Percentiles rank a stretch among this genome's conserved stretches.
phyloP scores from a whole-genome alignment of 2,113 vertebrate genomes.

The Andinoacara biseriatus region DNA sequence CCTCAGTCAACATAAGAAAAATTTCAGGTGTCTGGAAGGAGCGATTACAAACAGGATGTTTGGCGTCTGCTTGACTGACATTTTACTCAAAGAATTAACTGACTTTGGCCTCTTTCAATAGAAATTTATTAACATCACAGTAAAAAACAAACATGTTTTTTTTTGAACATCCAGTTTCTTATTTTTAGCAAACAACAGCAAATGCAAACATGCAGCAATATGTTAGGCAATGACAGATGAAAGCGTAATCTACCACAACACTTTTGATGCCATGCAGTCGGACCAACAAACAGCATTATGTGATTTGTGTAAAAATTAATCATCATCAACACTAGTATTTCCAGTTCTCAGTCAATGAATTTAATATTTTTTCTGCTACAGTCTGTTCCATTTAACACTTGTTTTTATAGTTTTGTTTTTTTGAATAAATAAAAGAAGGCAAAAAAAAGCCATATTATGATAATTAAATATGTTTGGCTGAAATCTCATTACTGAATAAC shows the following conservation, averaged over 20 bases:
- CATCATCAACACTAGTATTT: neutral
- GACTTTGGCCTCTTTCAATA: conserved; percentile 17
- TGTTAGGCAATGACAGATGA: neutral
- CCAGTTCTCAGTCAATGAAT: neutral
- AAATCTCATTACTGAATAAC: conserved; percentile 44
- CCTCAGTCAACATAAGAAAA: conserved; percentile 56
- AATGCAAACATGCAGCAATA: conserved; percentile 9
- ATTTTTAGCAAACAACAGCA: neutral
- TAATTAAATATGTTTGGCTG: conserved; percentile 43
- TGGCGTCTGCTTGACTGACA: conserved; percentile 64
- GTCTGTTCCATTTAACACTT: neutral
- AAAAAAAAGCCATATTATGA: conserved; percentile 20
- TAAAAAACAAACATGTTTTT: neutral
- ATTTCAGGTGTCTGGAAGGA: conserved; percentile 56
- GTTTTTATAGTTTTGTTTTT: neutral
- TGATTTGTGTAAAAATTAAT: neutral
- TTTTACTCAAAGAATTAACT: conserved; percentile 24
- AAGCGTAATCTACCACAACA: neutral
- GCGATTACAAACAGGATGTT: conserved; percentile 66
- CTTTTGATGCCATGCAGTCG: neutral
- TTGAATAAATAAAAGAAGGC: conserved; percentile 16
- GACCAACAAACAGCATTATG: neutral
- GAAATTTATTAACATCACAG: conserved; percentile 1
- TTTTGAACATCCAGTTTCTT: neutral
- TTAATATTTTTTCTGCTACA: neutral